Evolutionary conservation across 1,140 invertebrate species (phyloP).

Genomic region (Helicorthomorpha holstii): DNA sequence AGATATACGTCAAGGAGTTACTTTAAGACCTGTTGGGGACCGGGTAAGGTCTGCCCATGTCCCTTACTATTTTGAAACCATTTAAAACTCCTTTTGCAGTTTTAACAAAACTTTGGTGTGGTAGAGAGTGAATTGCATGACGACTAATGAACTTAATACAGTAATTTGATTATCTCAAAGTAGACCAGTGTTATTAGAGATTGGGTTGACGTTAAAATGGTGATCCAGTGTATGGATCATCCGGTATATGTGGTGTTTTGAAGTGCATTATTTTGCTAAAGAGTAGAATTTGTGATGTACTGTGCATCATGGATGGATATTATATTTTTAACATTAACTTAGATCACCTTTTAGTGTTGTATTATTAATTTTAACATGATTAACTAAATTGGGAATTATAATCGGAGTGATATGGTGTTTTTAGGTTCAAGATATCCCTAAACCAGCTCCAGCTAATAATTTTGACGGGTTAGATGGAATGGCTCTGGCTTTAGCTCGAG

Average conservation of each 20-base stretch:
- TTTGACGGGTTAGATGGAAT: conserved; percentile 37
- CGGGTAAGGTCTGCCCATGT: conserved; percentile 11
- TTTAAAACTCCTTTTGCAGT: too few relatives aligned
- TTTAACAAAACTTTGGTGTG: too few relatives aligned
- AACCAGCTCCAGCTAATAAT: conserved; percentile 10
- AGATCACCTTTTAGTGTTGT: neutral
- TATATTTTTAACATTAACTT: neutral
- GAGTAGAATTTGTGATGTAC: too few relatives aligned
- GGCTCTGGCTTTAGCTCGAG: conserved; percentile 56
- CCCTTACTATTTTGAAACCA: neutral
- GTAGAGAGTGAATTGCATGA: too few relatives aligned
- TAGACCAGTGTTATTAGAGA: too few relatives aligned
- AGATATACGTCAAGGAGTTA: conserved; percentile 59
- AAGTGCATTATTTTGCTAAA: too few relatives aligned
- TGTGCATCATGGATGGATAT: neutral
- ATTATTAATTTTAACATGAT: neutral
- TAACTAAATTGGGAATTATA: neutral
- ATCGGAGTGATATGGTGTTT: neutral
- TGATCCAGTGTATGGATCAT: too few relatives aligned
- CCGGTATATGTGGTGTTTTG: too few relatives aligned
- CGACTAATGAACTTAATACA: too few relatives aligned
- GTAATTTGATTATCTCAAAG: too few relatives aligned
- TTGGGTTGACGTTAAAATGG: too few relatives aligned
- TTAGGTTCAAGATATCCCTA: neutral
- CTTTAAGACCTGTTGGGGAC: conserved; percentile 45